phyloP scores from a whole-genome alignment of 2,797 vertebrate genomes.

The Rhadinocentrus ornatus region DNA sequence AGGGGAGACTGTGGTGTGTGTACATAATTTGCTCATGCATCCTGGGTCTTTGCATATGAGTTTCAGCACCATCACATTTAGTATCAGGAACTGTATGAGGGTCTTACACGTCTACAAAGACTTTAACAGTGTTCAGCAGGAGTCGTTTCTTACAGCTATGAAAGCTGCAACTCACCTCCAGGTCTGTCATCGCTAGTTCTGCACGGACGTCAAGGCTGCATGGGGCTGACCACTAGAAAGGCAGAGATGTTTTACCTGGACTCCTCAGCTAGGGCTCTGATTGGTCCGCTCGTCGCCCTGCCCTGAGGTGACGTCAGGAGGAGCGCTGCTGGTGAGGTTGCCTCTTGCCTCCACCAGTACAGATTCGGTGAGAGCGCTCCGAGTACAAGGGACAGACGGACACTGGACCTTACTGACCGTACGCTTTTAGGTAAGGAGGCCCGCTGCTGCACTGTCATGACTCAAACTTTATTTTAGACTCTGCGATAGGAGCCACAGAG shows the following conservation, averaged over 20 bases:
- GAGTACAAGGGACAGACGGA: conserved; percentile 27
- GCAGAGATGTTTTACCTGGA: conserved; percentile 56
- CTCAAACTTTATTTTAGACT: conserved; percentile 26
- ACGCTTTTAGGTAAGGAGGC: conserved; percentile 59
- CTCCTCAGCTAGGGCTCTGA: conserved; percentile 29
- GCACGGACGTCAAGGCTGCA: background rate
- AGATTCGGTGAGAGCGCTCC: conserved; percentile 40
- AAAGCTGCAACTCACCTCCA: conserved; percentile 8
- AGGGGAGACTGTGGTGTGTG: too few species aligned
- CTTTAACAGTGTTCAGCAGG: background rate
- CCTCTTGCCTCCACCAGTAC: conserved; percentile 11
- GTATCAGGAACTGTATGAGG: background rate
- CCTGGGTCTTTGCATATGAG: background rate
- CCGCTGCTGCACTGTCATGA: background rate
- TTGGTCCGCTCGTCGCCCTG: conserved; percentile 52
- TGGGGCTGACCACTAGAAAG: background rate
- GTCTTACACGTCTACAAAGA: background rate
- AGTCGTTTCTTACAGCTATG: background rate
- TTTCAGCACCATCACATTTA: background rate
- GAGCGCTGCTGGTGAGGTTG: conserved; percentile 39
- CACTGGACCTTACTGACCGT: conserved; percentile 14
- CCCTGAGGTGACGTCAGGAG: conserved; percentile 64
- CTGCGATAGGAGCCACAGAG: background rate
- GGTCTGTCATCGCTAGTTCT: background rate
- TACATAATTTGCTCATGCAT: background rate